Conservation (phyloP, 2,113 vertebrate species). For the Haplochromis vanheusdeni region DNA sequence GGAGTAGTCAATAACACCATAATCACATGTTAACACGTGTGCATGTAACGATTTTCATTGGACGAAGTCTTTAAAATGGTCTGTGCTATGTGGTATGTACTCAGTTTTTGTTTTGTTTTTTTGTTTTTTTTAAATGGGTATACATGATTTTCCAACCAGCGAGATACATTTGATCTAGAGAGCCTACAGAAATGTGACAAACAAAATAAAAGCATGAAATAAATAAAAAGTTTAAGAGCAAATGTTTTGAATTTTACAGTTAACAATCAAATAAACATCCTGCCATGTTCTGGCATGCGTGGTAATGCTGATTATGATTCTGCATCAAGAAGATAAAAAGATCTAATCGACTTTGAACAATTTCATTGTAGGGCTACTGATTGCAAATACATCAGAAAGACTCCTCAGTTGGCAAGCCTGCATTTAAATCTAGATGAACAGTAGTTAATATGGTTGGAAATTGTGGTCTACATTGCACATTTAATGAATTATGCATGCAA, state of each 20-base stretch:
- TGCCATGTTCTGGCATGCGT: neutral
- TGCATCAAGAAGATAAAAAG: neutral
- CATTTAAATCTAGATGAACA: neutral
- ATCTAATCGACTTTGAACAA: neutral
- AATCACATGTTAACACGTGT: neutral
- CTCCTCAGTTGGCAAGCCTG: neutral
- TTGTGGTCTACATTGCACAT: neutral
- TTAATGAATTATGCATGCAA: neutral
- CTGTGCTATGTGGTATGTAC: neutral
- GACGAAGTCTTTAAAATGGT: neutral
- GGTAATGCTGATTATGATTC: neutral
- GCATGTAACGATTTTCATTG: neutral
- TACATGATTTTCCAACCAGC: neutral
- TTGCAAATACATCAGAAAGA: neutral
- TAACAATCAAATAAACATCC: neutral
- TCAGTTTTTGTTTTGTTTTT: accelerated
- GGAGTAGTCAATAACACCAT: neutral
- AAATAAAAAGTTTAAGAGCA: neutral
- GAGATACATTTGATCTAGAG: neutral
- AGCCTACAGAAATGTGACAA: neutral
- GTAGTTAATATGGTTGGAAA: neutral
- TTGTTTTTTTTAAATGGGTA: neutral
- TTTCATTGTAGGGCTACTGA: neutral
- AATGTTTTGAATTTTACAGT: neutral
- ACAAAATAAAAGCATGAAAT: neutral